These are phyloP conservation scores for Sigmodon hispidus DNA, from an alignment of 2,113 vertebrate genomes.

Conservation along the genomic window DNA sequence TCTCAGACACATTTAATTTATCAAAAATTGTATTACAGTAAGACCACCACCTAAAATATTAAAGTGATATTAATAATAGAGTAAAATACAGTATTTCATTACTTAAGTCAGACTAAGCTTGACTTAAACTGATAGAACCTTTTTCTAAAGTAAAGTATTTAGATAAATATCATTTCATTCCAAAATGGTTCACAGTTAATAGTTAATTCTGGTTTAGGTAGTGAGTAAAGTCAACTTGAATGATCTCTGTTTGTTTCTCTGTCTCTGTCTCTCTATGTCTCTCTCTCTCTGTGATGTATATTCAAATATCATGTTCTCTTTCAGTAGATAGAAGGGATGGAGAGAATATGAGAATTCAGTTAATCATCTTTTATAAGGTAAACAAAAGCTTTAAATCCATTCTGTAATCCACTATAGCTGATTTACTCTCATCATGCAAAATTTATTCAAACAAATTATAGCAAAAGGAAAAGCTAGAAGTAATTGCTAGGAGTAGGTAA, in stretches of 20 bases:
- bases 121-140: not conserved
- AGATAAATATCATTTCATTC: not conserved
- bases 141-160: not conserved
- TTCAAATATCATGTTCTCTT: not conserved
- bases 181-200: not conserved
- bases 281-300: fast-evolving
- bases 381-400: not conserved
- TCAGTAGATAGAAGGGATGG: not conserved
- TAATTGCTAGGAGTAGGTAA: not conserved
- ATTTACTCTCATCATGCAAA: not conserved
- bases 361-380: not conserved
- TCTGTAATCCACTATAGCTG: too few species aligned
- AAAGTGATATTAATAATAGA: not conserved
- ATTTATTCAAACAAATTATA: not conserved
- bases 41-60: not conserved
- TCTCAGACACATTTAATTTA: not conserved
- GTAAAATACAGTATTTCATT: not conserved
- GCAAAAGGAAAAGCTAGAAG: not conserved
- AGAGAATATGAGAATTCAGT: not conserved
- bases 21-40: not conserved
- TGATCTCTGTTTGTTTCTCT: not conserved
- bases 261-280: not conserved
- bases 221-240: not conserved
- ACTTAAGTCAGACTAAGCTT: not conserved
- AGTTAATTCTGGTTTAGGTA: not conserved